Percentiles rank a stretch among this genome's conserved stretches.
phyloP scores from a whole-genome alignment of 2,888 invertebrate genomes.

The Cryptophagus acutangulus region DNA sequence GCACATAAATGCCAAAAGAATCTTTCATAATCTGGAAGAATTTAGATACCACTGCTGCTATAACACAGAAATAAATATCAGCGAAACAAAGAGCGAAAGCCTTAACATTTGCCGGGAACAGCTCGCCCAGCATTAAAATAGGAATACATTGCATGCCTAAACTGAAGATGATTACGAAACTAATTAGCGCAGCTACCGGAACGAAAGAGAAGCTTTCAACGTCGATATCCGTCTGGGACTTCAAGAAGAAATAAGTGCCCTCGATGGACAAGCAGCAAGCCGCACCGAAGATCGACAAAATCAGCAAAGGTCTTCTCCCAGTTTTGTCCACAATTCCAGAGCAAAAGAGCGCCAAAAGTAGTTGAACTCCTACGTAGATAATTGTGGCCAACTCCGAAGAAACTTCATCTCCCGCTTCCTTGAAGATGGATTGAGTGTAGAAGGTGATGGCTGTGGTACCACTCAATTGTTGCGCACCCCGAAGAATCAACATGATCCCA shows the following conservation, averaged over 20 bases:
- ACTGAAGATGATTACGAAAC: slow-evolving; percentile 49
- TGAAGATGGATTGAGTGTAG: slow-evolving; percentile 53
- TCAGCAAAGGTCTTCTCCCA: slow-evolving; percentile 52
- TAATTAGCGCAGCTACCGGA: slow-evolving; percentile 47
- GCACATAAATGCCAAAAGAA: slow-evolving; percentile 7
- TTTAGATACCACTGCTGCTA: slow-evolving; percentile 48
- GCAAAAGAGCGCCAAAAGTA: slow-evolving; percentile 51
- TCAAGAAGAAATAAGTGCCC: slow-evolving; percentile 48
- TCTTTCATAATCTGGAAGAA: slow-evolving; percentile 34
- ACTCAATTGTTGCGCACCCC: slow-evolving; percentile 53
- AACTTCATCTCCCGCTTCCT: slow-evolving; percentile 41
- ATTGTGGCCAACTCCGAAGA: slow-evolving; percentile 40
- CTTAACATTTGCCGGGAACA: slow-evolving; percentile 53
- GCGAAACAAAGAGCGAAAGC: slow-evolving; percentile 55
- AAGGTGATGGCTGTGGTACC: slow-evolving; percentile 59
- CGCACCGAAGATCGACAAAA: slow-evolving; percentile 48
- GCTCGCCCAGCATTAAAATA: slow-evolving; percentile 50
- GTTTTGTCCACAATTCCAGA: slow-evolving; percentile 55
- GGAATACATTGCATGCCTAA: slow-evolving; percentile 51
- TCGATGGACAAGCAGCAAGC: slow-evolving; percentile 43
- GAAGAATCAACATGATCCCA: slow-evolving; percentile 56
- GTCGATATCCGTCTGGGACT: slow-evolving; percentile 39
- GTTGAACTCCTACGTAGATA: slow-evolving; percentile 49
- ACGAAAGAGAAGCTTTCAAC: slow-evolving; percentile 42
- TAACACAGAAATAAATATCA: slow-evolving; percentile 49